phyloP scores from a whole-genome alignment of 2,113 vertebrate genomes.

The Peromyscus maniculatus region DNA sequence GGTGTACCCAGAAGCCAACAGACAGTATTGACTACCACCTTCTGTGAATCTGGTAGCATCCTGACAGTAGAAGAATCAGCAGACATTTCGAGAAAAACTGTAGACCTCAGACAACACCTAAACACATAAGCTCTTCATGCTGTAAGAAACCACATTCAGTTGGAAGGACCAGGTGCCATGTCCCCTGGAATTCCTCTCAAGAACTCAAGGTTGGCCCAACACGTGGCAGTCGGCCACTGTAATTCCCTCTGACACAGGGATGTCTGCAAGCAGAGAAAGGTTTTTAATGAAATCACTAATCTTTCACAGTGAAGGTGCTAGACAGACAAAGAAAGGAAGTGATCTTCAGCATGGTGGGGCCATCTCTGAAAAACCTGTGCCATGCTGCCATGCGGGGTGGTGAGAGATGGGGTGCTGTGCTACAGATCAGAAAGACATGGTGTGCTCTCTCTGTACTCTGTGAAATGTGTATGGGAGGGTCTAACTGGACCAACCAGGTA shows the following conservation, averaged over 20 bases:
- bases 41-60: accelerated
- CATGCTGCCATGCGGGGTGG: not conserved
- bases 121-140: accelerated
- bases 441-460: accelerated
- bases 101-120: accelerated
- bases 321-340: accelerated
- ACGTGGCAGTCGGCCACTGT: accelerated
- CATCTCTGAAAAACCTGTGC: accelerated
- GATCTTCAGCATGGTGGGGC: accelerated
- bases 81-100: accelerated
- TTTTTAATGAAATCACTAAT: accelerated
- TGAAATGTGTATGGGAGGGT: accelerated
- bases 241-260: accelerated
- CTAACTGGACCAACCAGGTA: accelerated
- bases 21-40: too few species aligned
- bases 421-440: accelerated
- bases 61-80: accelerated
- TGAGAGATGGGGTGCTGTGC: accelerated
- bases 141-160: accelerated
- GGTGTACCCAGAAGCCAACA: not conserved
- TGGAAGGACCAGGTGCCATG: accelerated
- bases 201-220: accelerated
- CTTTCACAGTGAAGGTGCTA: accelerated
- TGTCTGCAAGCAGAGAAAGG: accelerated
- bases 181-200: accelerated